These are phyloP conservation scores for Calvadosia cruxmelitensis DNA, from an alignment of 30 jellyfish, hydroid and myxozoan species.

Conservation along the genomic window DNA sequence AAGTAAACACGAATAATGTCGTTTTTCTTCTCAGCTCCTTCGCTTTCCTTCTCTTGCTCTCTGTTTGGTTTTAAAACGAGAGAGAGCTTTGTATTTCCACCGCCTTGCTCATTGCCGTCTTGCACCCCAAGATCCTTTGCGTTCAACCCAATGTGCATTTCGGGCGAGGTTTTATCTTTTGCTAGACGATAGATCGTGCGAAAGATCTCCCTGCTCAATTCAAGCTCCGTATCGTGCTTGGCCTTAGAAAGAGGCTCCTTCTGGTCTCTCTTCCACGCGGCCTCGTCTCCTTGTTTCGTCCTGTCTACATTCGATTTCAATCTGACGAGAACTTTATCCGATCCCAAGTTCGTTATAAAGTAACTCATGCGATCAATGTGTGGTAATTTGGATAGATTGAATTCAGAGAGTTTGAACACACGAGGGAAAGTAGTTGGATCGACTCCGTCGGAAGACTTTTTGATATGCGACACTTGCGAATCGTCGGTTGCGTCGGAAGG, in stretches of 20 bases:
- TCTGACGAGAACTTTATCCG: constrained; percentile 16
- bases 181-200: neutral
- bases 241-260: too few relatives aligned
- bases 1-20: neutral
- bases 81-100: neutral
- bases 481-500: neutral
- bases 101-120: neutral
- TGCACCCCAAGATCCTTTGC: neutral
- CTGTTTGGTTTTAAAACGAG: neutral
- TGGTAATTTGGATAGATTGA: constrained; percentile 17
- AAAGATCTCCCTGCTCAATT: neutral
- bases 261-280: neutral
- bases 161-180: neutral
- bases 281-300: neutral
- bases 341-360: constrained; percentile 13
- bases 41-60: neutral
- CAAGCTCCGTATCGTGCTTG: neutral
- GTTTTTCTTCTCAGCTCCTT: neutral
- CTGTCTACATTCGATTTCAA: constrained; percentile 12
- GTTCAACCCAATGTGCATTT: neutral
- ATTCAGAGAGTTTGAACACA: constrained; percentile 1
- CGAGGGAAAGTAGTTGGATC: neutral
- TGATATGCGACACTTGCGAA: neutral
- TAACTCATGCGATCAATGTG: constrained; percentile 32
- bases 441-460: too few relatives aligned